These are phyloP conservation scores for Aphis gossypii DNA, from an alignment of 1,140 invertebrate genomes.

Conservation along the genomic window DNA sequence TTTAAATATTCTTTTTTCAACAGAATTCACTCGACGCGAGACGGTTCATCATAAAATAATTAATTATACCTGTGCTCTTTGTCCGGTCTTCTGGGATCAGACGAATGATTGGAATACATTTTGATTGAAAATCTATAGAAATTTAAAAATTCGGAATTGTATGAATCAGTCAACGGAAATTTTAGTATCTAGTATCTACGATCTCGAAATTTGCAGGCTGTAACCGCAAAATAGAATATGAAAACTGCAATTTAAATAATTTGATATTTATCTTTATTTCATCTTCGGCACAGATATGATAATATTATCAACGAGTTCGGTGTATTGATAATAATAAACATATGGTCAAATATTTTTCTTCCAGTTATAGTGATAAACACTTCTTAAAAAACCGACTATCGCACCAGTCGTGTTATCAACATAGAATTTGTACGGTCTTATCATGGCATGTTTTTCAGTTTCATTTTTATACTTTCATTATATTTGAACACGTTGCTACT, in stretches of 20 bases:
- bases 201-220: background rate
- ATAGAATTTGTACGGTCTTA: background rate
- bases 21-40: background rate
- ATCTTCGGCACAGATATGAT: too few species aligned
- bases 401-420: background rate
- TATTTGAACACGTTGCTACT: background rate
- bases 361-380: too few species aligned
- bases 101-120: slow-evolving; percentile 60
- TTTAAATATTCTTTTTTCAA: background rate
- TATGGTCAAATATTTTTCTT: too few species aligned
- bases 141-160: background rate
- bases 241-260: too few species aligned
- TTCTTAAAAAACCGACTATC: too few species aligned
- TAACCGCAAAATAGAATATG: background rate
- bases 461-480: background rate
- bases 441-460: background rate
- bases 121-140: background rate
- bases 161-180: background rate
- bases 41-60: background rate
- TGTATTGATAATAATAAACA: too few species aligned
- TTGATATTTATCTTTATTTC: too few species aligned
- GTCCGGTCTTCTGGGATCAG: slow-evolving; percentile 61
- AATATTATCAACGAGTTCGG: too few species aligned
- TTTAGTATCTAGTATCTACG: background rate
- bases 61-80: slow-evolving; percentile 61